Conservation (phyloP, 2,113 vertebrate genomes). For the Gila orcuttii region DNA sequence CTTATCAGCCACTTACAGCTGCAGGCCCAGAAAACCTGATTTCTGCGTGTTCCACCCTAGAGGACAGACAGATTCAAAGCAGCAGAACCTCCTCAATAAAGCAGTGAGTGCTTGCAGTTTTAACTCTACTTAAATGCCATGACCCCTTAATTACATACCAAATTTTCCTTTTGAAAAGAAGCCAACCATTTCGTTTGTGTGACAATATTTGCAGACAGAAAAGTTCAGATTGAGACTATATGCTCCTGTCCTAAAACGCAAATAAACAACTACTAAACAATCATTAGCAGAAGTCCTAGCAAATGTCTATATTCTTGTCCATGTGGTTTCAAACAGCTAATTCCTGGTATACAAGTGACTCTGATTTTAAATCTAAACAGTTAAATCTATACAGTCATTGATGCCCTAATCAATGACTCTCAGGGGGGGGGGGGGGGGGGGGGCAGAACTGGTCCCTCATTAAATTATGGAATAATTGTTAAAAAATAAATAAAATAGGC, state of each 20-base stretch:
- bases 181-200: neutral
- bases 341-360: neutral
- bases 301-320: neutral
- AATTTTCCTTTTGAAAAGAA: constrained; percentile 28
- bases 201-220: neutral
- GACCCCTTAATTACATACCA: constrained; percentile 31
- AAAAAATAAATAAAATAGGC: no score
- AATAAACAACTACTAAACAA: neutral
- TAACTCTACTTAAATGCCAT: constrained; percentile 40
- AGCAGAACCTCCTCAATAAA: constrained; percentile 25
- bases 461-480: no score
- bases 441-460: no score
- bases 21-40: constrained; percentile 44
- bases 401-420: constrained; percentile 8
- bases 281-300: neutral
- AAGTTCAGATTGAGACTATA: neutral
- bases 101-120: constrained; percentile 39
- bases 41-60: constrained; percentile 39
- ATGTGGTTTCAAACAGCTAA: neutral
- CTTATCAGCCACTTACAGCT: constrained; percentile 59
- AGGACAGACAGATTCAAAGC: constrained; percentile 15
- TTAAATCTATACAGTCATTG: neutral
- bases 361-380: constrained; percentile 1
- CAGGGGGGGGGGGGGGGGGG: no score
- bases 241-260: neutral